These are phyloP conservation scores for Spheniscus humboldti DNA, from an alignment of 2,797 vertebrate species.

Conservation along the genomic window DNA sequence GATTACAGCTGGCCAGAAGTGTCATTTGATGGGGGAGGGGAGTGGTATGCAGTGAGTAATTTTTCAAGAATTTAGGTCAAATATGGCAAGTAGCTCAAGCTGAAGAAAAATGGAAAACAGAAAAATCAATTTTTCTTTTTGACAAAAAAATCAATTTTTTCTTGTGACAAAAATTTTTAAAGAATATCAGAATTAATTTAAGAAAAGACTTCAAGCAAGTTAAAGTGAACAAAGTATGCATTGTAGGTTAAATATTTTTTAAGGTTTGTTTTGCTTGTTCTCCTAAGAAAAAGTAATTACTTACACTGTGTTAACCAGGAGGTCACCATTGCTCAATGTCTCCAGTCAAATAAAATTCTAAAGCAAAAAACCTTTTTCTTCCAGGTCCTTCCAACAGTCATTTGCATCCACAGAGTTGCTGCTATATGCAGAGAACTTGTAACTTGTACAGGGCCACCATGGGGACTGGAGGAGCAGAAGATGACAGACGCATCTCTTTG, in stretches of 20 bases:
- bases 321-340: not conserved
- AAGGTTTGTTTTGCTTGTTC: not conserved
- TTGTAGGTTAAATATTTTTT: not conserved
- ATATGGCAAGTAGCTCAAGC: not conserved
- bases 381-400: not conserved
- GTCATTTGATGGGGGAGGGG: not conserved
- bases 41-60: not conserved
- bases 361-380: not conserved
- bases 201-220: not conserved
- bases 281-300: not conserved
- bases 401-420: not conserved
- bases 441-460: not conserved
- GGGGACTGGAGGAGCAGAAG: not conserved
- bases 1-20: not conserved
- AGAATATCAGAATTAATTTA: not conserved
- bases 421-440: not conserved
- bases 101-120: not conserved
- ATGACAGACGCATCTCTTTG: not conserved
- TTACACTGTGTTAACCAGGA: not conserved
- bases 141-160: not conserved
- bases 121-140: not conserved
- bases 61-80: not conserved
- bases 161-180: not conserved
- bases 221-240: not conserved
- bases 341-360: not conserved